These are phyloP conservation scores for Heliothis subflexa DNA, from an alignment of 1,140 invertebrate species.

Conservation along the genomic window DNA sequence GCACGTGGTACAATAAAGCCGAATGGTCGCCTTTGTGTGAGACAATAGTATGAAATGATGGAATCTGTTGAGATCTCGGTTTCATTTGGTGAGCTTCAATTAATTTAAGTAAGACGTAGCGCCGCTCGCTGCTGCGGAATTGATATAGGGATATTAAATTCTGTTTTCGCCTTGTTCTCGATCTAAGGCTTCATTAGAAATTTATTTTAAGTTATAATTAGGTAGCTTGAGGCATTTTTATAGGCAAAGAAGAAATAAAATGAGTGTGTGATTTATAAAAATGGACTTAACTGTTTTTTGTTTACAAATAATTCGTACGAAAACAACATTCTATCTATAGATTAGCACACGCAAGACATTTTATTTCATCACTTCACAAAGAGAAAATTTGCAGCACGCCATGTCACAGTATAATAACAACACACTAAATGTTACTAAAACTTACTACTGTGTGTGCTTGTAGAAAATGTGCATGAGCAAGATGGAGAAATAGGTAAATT, in stretches of 20 bases:
- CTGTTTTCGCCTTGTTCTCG: constrained; percentile 36
- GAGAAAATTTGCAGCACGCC: constrained; percentile 11
- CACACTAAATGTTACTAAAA: background rate
- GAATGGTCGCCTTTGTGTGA: constrained; percentile 61
- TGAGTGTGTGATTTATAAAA: no score
- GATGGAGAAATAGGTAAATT: no score
- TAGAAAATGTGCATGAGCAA: background rate
- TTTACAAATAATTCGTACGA: no score
- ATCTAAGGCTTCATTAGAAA: constrained; percentile 22
- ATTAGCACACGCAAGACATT: background rate
- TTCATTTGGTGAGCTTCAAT: constrained; percentile 65
- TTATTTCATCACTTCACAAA: constrained; percentile 2
- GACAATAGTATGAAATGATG: constrained; percentile 63
- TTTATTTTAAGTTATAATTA: constrained; percentile 18
- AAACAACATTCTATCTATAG: no score
- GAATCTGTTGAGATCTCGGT: constrained; percentile 53
- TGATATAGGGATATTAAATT: constrained; percentile 54
- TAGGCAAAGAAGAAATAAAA: no score
- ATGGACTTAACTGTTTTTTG: no score
- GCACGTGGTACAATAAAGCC: constrained; percentile 61
- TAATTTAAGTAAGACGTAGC: constrained; percentile 63
- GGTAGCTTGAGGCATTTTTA: background rate
- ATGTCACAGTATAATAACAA: constrained; percentile 18
- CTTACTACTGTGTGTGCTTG: constrained; percentile 1
- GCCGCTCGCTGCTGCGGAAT: constrained; percentile 46